phyloP scores from a whole-genome alignment of 2,113 vertebrate genomes.

The Donacobius atricapilla region DNA sequence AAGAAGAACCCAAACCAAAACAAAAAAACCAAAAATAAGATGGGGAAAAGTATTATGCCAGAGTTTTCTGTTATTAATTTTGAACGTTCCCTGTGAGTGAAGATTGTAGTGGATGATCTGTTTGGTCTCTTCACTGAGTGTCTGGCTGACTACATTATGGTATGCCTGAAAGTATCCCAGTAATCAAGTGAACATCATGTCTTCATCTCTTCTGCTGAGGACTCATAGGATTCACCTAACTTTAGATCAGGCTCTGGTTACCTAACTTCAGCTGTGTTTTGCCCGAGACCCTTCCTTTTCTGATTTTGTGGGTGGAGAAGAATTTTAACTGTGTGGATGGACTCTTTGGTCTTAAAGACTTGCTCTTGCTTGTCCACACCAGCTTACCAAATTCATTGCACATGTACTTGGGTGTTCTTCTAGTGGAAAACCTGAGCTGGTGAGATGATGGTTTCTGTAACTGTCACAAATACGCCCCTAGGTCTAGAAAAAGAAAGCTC shows the following conservation, averaged over 20 bases:
- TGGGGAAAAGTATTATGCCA: not conserved
- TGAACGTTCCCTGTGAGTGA: not conserved
- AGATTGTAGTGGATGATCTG: not conserved
- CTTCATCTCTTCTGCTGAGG: not conserved
- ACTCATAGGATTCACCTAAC: not conserved
- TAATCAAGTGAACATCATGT: not conserved
- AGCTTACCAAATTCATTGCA: not conserved
- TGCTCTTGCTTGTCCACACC: not conserved
- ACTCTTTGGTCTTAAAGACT: not conserved
- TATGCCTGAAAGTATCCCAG: not conserved
- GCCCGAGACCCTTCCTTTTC: not conserved
- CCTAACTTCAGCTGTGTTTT: not conserved
- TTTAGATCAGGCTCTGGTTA: not conserved
- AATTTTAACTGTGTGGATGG: not conserved
- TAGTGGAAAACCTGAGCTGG: not conserved
- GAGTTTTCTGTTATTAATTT: not conserved
- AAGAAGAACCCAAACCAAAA: not conserved
- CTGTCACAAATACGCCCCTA: not conserved
- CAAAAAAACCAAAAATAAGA: accelerated
- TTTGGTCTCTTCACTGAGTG: not conserved
- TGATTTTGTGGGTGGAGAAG: not conserved
- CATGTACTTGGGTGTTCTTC: not conserved
- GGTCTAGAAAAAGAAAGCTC: not conserved
- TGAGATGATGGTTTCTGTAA: not conserved
- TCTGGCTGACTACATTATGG: not conserved